A percentile compares a stretch with the other conserved stretches of the same genome.
Conservation (phyloP, 2,113 vertebrate genomes). For the Microcebus griseorufus region DNA sequence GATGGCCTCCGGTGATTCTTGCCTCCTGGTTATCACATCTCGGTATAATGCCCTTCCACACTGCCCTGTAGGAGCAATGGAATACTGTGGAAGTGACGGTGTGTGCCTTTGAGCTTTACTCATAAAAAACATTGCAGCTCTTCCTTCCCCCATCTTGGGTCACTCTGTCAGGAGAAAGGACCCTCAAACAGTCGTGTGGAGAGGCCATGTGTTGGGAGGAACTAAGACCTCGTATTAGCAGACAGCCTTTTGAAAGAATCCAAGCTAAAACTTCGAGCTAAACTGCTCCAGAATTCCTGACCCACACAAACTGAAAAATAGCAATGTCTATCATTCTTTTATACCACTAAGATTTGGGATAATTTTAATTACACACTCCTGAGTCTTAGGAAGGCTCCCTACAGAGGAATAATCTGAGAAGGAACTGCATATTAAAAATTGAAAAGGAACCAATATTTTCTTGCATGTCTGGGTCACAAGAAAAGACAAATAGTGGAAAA, state of each 20-base stretch:
- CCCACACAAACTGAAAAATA: not conserved
- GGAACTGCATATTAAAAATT: not conserved
- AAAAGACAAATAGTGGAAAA: constrained; percentile 12
- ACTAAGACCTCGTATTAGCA: not conserved
- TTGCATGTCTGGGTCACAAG: not conserved
- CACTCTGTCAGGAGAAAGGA: not conserved
- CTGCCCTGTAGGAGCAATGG: not conserved
- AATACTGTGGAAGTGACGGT: not conserved
- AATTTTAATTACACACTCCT: not conserved
- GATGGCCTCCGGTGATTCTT: too few species aligned
- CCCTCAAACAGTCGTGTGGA: not conserved
- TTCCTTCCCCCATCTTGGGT: not conserved
- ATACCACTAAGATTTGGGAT: not conserved
- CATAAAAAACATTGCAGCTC: not conserved
- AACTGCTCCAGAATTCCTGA: not conserved
- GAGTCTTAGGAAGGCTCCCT: not conserved
- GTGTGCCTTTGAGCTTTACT: not conserved
- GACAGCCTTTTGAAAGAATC: not conserved
- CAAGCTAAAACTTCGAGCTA: not conserved
- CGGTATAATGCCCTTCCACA: not conserved
- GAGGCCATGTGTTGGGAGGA: not conserved
- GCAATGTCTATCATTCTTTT: not conserved
- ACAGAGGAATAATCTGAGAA: not conserved
- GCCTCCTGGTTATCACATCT: not conserved
- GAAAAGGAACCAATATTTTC: not conserved